Percentiles rank a stretch among this genome's conserved stretches.
Evolutionary conservation across 2,888 invertebrate genomes (phyloP).

Genomic region (Drosophila suboccidentalis): DNA sequence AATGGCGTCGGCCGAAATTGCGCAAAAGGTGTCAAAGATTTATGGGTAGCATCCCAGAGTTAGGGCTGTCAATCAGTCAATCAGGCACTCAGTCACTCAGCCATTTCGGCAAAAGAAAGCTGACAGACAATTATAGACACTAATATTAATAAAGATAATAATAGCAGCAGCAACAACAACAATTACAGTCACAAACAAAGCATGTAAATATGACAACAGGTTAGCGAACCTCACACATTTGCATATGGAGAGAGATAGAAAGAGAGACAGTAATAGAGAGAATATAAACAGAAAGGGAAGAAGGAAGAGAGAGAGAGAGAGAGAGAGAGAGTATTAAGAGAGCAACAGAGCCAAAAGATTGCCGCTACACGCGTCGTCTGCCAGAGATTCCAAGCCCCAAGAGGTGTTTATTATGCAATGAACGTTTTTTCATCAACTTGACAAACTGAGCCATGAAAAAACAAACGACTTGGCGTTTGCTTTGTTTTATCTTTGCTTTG

Average conservation of each 20-base stretch:
- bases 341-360: slow-evolving; percentile 40
- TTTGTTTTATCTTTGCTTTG: slow-evolving; percentile 57
- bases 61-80: slow-evolving; percentile 47
- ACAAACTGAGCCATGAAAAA: slow-evolving; percentile 70
- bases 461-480: slow-evolving; percentile 55
- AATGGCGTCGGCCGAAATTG: slow-evolving; percentile 49
- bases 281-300: slow-evolving; percentile 34
- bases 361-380: slow-evolving; percentile 67
- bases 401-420: slow-evolving; percentile 85
- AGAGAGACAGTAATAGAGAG: slow-evolving; percentile 20
- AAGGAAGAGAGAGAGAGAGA: slow-evolving; percentile 14
- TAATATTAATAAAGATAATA: slow-evolving; percentile 61
- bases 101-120: slow-evolving; percentile 69
- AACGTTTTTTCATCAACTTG: slow-evolving; percentile 81
- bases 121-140: slow-evolving; percentile 72
- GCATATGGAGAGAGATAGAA: slow-evolving; percentile 37
- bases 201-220: slow-evolving; percentile 78
- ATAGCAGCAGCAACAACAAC: slow-evolving; percentile 4
- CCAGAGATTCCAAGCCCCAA: slow-evolving; percentile 37
- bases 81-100: slow-evolving; percentile 53
- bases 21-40: slow-evolving; percentile 65
- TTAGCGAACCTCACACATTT: slow-evolving; percentile 75
- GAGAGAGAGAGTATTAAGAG: slow-evolving; percentile 22
- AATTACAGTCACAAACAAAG: slow-evolving; percentile 41
- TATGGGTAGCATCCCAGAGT: slow-evolving; percentile 43